Evolutionary conservation across 2,113 vertebrate species (phyloP).

Genomic region (Prolemur simus): DNA sequence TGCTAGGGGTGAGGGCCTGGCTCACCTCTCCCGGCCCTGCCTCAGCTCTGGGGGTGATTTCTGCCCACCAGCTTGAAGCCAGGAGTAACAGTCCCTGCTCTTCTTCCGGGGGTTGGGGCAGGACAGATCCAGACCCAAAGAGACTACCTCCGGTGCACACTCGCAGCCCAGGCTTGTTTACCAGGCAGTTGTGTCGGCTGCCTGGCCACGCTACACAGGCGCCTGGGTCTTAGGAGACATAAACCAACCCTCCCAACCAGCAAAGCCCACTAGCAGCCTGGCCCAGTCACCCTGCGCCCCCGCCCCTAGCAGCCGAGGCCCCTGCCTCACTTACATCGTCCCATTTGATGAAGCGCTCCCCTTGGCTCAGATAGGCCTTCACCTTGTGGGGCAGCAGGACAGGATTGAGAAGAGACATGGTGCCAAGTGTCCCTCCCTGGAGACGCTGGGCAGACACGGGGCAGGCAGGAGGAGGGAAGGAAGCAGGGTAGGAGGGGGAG

Average conservation of each 20-base stretch:
- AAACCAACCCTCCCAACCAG: not conserved
- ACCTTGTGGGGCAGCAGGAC: slow-evolving; percentile 87
- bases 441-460: not conserved
- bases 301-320: not conserved
- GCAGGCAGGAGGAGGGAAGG: not conserved
- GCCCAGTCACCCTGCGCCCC: not conserved
- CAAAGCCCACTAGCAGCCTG: not conserved
- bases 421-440: slow-evolving; percentile 29
- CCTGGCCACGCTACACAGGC: not conserved
- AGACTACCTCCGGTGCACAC: not conserved
- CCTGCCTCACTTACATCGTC: slow-evolving; percentile 91
- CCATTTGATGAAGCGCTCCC: slow-evolving; percentile 97
- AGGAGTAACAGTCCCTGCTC: not conserved
- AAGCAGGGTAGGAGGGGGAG: slow-evolving; percentile 11
- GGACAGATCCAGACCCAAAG: not conserved
- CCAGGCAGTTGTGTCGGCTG: not conserved
- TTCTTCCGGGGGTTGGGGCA: not conserved
- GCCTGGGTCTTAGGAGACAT: slow-evolving; percentile 25
- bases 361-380: slow-evolving; percentile 93
- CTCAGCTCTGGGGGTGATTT: not conserved
- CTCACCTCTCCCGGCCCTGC: not conserved
- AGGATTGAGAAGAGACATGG: slow-evolving; percentile 90
- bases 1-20: not conserved
- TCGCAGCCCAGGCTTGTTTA: slow-evolving; percentile 52
- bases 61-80: not conserved